phyloP scores from a whole-genome alignment of 2,113 vertebrate genomes.

The Mormoops blainvillei region DNA sequence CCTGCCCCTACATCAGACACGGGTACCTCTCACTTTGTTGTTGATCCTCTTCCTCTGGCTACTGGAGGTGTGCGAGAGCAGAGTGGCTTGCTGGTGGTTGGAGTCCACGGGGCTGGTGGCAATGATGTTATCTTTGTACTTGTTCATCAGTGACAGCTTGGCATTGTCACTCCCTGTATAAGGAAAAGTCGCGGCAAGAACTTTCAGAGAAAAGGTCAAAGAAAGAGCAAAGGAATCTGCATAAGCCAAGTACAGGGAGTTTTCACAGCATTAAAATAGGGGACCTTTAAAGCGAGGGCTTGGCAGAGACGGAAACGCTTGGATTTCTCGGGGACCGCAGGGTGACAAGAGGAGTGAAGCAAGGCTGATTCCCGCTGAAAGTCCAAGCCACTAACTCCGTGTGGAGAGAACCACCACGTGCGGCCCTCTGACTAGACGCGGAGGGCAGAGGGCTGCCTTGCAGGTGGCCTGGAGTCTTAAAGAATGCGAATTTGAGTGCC shows the following conservation, averaged over 20 bases:
- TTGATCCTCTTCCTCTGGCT: slow-evolving; percentile 96
- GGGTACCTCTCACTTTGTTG: slow-evolving; percentile 93
- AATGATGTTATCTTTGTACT: slow-evolving; percentile 99
- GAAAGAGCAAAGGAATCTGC: background rate
- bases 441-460: background rate
- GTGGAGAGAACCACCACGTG: background rate
- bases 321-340: background rate
- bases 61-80: slow-evolving; percentile 94
- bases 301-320: background rate
- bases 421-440: background rate
- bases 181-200: slow-evolving; percentile 69
- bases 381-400: background rate
- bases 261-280: background rate
- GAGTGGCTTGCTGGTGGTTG: slow-evolving; percentile 95
- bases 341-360: background rate
- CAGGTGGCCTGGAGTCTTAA: background rate
- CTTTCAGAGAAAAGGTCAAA: slow-evolving; percentile 43
- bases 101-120: slow-evolving; percentile 95
- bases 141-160: slow-evolving; percentile 98
- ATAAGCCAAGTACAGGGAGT: background rate
- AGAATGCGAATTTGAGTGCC: background rate
- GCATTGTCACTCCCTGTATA: slow-evolving; percentile 92
- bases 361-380: background rate
- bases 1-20: background rate
- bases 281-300: background rate